Evolutionary conservation across 2,113 vertebrate species (phyloP).

Genomic region (Myiagra hebetior): DNA sequence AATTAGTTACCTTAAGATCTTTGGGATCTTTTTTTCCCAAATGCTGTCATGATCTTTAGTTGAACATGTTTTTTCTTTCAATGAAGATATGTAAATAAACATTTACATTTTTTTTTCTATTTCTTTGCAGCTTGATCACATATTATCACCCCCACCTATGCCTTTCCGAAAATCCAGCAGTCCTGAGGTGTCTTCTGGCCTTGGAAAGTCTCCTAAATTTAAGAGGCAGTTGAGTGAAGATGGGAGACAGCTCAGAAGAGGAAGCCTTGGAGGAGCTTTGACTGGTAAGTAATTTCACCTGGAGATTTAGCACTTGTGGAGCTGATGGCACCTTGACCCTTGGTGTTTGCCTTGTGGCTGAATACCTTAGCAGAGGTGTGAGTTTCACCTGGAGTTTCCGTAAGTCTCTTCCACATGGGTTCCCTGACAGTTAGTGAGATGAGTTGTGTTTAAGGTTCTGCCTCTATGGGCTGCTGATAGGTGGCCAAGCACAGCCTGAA

Average conservation of each 20-base stretch:
- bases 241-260: slow-evolving; percentile 82
- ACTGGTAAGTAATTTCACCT: slow-evolving; percentile 72
- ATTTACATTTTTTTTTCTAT: background rate
- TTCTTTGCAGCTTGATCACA: slow-evolving; percentile 86
- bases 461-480: background rate
- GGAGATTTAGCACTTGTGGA: background rate
- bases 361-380: background rate
- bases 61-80: background rate
- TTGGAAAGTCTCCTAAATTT: slow-evolving; percentile 78
- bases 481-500: background rate
- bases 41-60: background rate
- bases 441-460: background rate
- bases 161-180: slow-evolving; percentile 87
- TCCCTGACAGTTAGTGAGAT: background rate
- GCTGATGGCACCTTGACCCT: background rate
- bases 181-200: slow-evolving; percentile 79
- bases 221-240: slow-evolving; percentile 88
- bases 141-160: slow-evolving; percentile 81
- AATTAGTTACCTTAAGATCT: background rate
- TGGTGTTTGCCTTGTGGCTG: background rate
- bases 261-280: slow-evolving; percentile 91
- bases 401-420: accelerated
- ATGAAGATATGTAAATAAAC: background rate
- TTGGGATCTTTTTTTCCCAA: background rate
- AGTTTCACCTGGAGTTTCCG: background rate